phyloP scores from a whole-genome alignment of 2,797 vertebrate genomes.

The Lagocephalus sceleratus region DNA sequence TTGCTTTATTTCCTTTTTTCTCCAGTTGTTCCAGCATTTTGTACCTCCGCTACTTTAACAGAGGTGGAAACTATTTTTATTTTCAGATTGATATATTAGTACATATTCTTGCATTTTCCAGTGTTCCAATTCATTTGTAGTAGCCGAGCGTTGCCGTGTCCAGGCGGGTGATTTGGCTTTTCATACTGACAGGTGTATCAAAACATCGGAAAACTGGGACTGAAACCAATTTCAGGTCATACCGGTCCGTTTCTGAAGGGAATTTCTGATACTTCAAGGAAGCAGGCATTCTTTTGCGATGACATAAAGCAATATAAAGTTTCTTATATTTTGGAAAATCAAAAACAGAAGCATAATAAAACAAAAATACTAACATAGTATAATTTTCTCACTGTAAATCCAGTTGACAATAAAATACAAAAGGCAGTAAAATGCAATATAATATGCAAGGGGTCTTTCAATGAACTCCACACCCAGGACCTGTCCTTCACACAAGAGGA shows the following conservation, averaged over 20 bases:
- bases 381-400: constrained; percentile 87
- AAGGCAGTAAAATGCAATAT: constrained; percentile 77
- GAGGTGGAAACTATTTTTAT: constrained; percentile 21
- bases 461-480: constrained; percentile 71
- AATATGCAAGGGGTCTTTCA: constrained; percentile 71
- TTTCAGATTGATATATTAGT: constrained; percentile 19
- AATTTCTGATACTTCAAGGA: constrained; percentile 62
- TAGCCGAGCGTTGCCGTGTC: not conserved
- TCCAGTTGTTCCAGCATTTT: constrained; percentile 34
- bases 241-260: constrained; percentile 32
- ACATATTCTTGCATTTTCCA: constrained; percentile 15
- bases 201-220: constrained; percentile 27
- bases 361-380: constrained; percentile 90
- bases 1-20: constrained; percentile 43
- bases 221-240: constrained; percentile 32
- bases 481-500: constrained; percentile 59
- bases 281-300: constrained; percentile 72
- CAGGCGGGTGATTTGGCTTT: constrained; percentile 7
- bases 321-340: constrained; percentile 86
- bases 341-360: constrained; percentile 84
- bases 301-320: constrained; percentile 78
- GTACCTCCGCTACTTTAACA: constrained; percentile 34
- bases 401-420: constrained; percentile 84
- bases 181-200: constrained; percentile 17
- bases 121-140: not conserved